phyloP scores from a whole-genome alignment of 2,888 invertebrate species.

The Lochmaea crataegi region DNA sequence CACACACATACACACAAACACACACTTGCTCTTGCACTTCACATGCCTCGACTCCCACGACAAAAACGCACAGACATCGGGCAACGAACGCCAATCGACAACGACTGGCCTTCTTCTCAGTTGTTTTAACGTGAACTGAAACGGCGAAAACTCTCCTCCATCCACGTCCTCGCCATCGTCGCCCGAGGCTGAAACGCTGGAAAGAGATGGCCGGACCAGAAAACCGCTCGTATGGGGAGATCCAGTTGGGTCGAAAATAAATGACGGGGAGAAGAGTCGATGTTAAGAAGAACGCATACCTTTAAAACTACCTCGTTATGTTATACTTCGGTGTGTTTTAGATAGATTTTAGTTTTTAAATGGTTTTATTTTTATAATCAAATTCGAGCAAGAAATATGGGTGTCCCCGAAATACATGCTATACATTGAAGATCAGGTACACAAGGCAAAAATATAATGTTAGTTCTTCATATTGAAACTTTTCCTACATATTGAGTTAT shows the following conservation, averaged over 20 bases:
- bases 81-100: slow-evolving; percentile 17
- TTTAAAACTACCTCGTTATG: neutral
- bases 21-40: slow-evolving; percentile 22
- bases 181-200: slow-evolving; percentile 27
- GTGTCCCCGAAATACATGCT: too few species aligned
- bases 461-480: too few species aligned
- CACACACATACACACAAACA: neutral
- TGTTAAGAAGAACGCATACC: slow-evolving; percentile 9
- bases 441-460: too few species aligned
- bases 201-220: slow-evolving; percentile 18
- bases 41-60: slow-evolving; percentile 27
- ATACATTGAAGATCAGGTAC: too few species aligned
- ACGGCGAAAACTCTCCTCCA: slow-evolving; percentile 24
- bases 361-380: neutral
- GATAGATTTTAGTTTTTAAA: neutral
- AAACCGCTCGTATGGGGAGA: slow-evolving; percentile 18
- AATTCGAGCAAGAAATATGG: too few species aligned
- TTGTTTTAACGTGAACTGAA: slow-evolving; percentile 20
- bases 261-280: slow-evolving; percentile 10
- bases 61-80: slow-evolving; percentile 9
- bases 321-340: neutral
- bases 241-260: slow-evolving; percentile 22
- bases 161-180: slow-evolving; percentile 20
- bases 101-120: slow-evolving; percentile 19
- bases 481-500: too few species aligned